These are phyloP conservation scores for Brachypterus glaber DNA, from an alignment of 2,888 invertebrate species.

Conservation along the genomic window DNA sequence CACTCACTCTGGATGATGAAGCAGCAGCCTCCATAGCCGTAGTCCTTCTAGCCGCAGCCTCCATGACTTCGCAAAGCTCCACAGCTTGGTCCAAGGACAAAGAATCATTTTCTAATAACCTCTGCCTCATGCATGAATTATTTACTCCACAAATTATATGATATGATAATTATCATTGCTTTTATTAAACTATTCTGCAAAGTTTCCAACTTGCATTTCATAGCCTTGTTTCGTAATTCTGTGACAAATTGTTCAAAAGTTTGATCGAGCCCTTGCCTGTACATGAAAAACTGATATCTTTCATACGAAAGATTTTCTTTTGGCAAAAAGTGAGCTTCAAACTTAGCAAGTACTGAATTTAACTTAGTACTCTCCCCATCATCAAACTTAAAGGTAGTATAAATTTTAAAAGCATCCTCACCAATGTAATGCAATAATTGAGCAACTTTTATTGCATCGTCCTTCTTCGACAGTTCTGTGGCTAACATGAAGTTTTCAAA, in stretches of 20 bases:
- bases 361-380: conserved; percentile 17
- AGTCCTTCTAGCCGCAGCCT: conserved; percentile 3
- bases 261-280: conserved; percentile 17
- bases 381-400: conserved; percentile 19
- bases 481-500: conserved; percentile 21
- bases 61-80: conserved; percentile 14
- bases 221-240: conserved; percentile 18
- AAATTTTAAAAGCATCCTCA: conserved; percentile 22
- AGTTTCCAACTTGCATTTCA: conserved; percentile 19
- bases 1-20: too few species aligned
- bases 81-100: conserved; percentile 18
- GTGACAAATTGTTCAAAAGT: conserved; percentile 22
- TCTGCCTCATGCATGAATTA: conserved; percentile 16
- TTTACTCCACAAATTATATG: conserved; percentile 21
- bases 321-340: conserved; percentile 21
- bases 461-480: conserved; percentile 19
- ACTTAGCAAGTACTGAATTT: conserved; percentile 16
- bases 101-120: conserved; percentile 19
- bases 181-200: conserved; percentile 19
- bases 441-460: conserved; percentile 20
- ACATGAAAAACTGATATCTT: conserved; percentile 21
- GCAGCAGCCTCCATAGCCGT: too few species aligned
- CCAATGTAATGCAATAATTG: conserved; percentile 23
- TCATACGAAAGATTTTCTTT: conserved; percentile 21
- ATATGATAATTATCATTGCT: conserved; percentile 19